Percentiles rank a stretch among this genome's conserved stretches.
Conservation (phyloP, 1,140 invertebrate genomes). For the Leptinotarsa undecemlineata region DNA sequence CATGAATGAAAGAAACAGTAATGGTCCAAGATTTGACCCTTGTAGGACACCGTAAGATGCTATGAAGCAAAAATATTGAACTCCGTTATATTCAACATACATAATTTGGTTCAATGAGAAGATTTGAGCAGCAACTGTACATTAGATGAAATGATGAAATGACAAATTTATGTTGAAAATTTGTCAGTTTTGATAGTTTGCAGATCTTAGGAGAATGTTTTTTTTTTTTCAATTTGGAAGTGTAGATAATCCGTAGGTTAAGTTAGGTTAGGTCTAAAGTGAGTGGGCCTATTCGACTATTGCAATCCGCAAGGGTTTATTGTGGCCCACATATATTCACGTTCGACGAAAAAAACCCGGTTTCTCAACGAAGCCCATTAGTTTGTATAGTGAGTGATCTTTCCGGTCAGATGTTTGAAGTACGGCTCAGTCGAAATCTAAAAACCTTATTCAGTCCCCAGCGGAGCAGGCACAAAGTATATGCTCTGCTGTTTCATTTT, state of each 20-base stretch:
- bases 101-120: background rate
- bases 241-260: background rate
- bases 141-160: background rate
- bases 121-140: background rate
- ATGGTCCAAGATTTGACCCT: background rate
- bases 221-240: background rate
- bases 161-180: constrained; percentile 2
- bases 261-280: too few relatives aligned
- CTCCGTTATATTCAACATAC: background rate
- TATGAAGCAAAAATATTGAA: background rate
- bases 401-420: too few relatives aligned
- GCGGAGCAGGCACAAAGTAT: too few relatives aligned
- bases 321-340: too few relatives aligned
- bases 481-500: too few relatives aligned
- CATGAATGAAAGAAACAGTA: background rate
- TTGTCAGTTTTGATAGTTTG: background rate
- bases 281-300: too few relatives aligned
- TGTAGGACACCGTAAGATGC: background rate
- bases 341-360: too few relatives aligned
- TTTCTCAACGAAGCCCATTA: too few relatives aligned
- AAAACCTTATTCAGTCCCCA: too few relatives aligned
- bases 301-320: too few relatives aligned
- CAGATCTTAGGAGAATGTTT: background rate
- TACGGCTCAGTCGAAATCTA: too few relatives aligned
- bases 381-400: too few relatives aligned